Evolutionary conservation across 2,888 invertebrate genomes (phyloP), one percentile per base, ranked within the genome.

Genomic region (Zootermopsis nevadensis): DNA sequence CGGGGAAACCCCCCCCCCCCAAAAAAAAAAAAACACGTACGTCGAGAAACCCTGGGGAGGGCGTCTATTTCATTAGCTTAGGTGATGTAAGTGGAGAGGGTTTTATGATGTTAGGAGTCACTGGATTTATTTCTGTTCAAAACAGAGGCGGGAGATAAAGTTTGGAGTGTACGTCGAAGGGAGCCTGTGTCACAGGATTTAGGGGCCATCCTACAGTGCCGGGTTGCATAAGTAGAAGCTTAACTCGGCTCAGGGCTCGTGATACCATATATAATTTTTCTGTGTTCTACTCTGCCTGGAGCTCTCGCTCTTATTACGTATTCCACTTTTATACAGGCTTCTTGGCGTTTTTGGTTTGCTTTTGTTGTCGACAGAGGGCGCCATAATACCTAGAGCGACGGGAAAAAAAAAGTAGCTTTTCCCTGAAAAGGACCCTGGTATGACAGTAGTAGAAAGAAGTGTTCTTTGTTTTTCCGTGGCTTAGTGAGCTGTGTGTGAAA

Each of bases 21-120:
- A n/a, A n/a, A n/a, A n/a, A n/a, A n/a, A 77, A 82, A 66, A 77
- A 77, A 77, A n/a, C 48, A 55, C 22, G 15, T 19, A 69, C 33
- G 27, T 69, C 8, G 77, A 33, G 77, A 55, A 48, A 38, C 55
- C 42, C 76, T 22, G 42, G 76, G 48, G 42, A 76, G 76, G 27
- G 30, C 42, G 67, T 81, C 81, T 81, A 81, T 81, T 81, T 81
- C 81, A 81, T 81, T 81, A 81, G 81, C 81, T 81, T 81, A 81
- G 69, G 81, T 72, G 81, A 77, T 69, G 69, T 69, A 33, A 33
- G 69, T 69, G 69, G 19, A 22, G 30, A 12, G 12, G 67, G 67
- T 12, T 67, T 67, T 67, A 4, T 31, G 24, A 69, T 31, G 69
- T 69, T 69, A 69, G 69, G 33, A 69, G 22, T 22, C 33, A 15